Evolutionary conservation across 2,797 vertebrate species (phyloP).

Genomic region (Sebastiscus albofasciatus): DNA sequence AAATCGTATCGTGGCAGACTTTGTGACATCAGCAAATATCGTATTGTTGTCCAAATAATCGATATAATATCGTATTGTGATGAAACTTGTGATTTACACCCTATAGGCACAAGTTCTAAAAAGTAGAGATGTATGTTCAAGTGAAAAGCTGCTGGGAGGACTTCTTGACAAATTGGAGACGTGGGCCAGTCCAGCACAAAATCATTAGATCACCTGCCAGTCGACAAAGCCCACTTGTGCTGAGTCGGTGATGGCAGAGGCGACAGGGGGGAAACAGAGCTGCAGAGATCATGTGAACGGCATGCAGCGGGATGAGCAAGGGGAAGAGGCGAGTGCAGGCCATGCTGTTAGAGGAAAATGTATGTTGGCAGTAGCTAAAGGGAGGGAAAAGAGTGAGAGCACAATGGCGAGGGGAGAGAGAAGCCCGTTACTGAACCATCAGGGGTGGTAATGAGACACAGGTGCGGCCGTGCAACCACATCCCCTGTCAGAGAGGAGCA

Average conservation of each 20-base stretch:
- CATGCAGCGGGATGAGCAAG: constrained; percentile 32
- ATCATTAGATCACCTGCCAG: constrained; percentile 55
- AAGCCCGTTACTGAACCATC: constrained; percentile 70
- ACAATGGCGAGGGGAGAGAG: constrained; percentile 53
- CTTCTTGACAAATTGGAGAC: constrained; percentile 48
- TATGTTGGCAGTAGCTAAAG: constrained; percentile 77
- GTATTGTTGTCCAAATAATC: neutral
- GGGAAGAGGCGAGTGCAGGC: constrained; percentile 38
- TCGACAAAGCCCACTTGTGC: constrained; percentile 41
- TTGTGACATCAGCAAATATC: neutral
- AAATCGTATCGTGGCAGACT: neutral
- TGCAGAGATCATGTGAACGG: constrained; percentile 45
- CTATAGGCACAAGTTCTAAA: neutral
- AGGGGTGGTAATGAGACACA: constrained; percentile 75
- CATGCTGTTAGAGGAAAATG: constrained; percentile 68
- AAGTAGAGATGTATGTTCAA: neutral
- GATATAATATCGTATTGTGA: neutral
- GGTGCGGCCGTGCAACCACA: constrained; percentile 66
- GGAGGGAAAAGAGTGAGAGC: constrained; percentile 57
- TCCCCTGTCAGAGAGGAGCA: constrained; percentile 38
- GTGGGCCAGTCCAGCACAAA: constrained; percentile 46
- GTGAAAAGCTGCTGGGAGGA: constrained; percentile 17
- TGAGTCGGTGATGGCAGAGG: constrained; percentile 44
- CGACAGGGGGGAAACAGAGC: constrained; percentile 13
- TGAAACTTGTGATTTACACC: neutral